These are phyloP conservation scores for Pollenia labialis DNA, from an alignment of 2,888 invertebrate genomes.

Conservation along the genomic window DNA sequence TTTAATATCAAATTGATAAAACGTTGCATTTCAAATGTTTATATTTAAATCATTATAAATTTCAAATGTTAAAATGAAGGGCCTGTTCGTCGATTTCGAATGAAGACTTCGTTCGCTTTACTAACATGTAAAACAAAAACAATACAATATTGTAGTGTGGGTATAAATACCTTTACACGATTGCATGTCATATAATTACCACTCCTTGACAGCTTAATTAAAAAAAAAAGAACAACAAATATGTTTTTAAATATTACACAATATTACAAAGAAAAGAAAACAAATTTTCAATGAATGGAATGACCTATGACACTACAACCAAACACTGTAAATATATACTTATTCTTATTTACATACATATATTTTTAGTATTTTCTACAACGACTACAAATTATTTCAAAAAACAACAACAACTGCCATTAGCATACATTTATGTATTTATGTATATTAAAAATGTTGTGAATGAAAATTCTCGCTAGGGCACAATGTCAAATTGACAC, in stretches of 20 bases:
- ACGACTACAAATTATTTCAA: not conserved
- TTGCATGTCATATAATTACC: conserved; percentile 22
- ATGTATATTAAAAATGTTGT: conserved; percentile 41
- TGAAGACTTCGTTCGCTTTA: too few species aligned
- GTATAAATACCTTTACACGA: not conserved
- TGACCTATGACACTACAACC: conserved; percentile 61
- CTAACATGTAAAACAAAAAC: too few species aligned
- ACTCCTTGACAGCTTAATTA: conserved; percentile 33
- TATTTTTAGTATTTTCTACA: too few species aligned
- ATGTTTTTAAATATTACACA: conserved; percentile 13
- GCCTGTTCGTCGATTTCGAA: too few species aligned
- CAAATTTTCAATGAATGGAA: conserved; percentile 25
- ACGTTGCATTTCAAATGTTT: too few species aligned
- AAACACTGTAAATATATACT: too few species aligned
- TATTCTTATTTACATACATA: too few species aligned
- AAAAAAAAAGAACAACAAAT: not conserved
- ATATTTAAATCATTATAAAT: too few species aligned
- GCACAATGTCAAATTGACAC: conserved; percentile 53
- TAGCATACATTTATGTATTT: conserved; percentile 27
- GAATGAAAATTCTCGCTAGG: conserved; percentile 65
- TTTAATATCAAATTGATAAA: too few species aligned
- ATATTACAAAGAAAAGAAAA: not conserved
- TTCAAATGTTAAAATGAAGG: too few species aligned
- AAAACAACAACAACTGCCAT: conserved; percentile 15
- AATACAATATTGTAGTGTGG: too few species aligned